Percentiles rank a stretch among this genome's conserved stretches.
Conservation (phyloP, 2,888 invertebrate species). For the Operophtera brumata region DNA sequence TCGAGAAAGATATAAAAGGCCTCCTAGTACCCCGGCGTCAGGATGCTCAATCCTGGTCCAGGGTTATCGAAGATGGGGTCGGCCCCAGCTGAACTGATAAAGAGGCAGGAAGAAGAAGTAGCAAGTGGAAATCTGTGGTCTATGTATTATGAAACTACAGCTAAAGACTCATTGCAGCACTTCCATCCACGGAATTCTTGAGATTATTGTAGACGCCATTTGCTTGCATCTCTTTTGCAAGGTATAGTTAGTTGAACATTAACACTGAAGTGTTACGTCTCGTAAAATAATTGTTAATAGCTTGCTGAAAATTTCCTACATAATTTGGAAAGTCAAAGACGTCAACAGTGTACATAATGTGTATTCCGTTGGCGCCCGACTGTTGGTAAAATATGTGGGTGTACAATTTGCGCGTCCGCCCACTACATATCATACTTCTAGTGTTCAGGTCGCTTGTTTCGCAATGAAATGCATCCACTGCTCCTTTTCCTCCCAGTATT, state of each 20-base stretch:
- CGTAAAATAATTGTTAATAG: not conserved
- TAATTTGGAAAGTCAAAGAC: slow-evolving; percentile 6
- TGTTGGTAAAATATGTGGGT: slow-evolving; percentile 52
- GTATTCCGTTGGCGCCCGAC: slow-evolving; percentile 34
- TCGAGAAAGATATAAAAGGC: too few species aligned
- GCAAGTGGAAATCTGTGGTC: too few species aligned
- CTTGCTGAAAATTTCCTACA: slow-evolving; percentile 9
- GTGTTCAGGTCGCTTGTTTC: slow-evolving; percentile 4
- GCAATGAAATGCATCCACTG: slow-evolving; percentile 9
- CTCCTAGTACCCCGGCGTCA: too few species aligned
- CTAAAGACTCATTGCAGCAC: too few species aligned
- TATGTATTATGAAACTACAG: too few species aligned
- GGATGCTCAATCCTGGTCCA: too few species aligned
- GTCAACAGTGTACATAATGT: not conserved
- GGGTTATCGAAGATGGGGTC: too few species aligned
- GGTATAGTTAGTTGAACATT: not conserved
- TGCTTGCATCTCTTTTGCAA: too few species aligned
- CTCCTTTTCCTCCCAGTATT: slow-evolving; percentile 8
- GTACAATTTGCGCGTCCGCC: slow-evolving; percentile 46
- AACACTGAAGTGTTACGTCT: not conserved
- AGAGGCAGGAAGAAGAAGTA: too few species aligned
- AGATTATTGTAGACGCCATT: too few species aligned
- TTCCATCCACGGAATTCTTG: too few species aligned
- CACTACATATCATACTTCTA: slow-evolving; percentile 34
- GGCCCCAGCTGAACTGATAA: too few species aligned